phyloP scores from a whole-genome alignment of 2,888 invertebrate genomes.

The Miltochrista miniata region DNA sequence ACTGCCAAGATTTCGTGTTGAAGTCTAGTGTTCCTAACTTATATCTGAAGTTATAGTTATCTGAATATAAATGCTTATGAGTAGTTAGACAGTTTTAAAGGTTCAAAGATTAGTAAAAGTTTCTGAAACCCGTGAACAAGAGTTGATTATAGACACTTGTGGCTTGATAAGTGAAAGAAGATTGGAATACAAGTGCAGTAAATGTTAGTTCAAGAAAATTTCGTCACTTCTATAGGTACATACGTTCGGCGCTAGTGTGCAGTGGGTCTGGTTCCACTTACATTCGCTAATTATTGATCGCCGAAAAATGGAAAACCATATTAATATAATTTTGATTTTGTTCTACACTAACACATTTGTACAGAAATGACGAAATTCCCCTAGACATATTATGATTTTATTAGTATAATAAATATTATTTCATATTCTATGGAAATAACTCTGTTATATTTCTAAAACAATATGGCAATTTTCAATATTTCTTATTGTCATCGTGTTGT shows the following conservation, averaged over 20 bases:
- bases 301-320: too few relatives aligned
- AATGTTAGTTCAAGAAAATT: constrained; percentile 2
- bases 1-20: too few relatives aligned
- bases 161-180: neutral
- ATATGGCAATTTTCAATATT: constrained; percentile 39
- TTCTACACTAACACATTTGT: neutral
- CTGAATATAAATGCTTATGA: neutral
- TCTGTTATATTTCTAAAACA: constrained; percentile 26
- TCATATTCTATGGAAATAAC: constrained; percentile 27
- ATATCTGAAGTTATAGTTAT: too few relatives aligned
- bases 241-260: too few relatives aligned
- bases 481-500: constrained; percentile 45
- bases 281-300: too few relatives aligned
- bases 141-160: constrained; percentile 10
- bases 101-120: constrained; percentile 2
- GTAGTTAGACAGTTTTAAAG: neutral
- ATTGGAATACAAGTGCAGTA: constrained; percentile 24
- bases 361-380: constrained; percentile 11
- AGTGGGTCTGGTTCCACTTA: too few relatives aligned
- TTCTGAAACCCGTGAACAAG: constrained; percentile 2
- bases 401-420: constrained; percentile 6
- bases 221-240: constrained; percentile 1
- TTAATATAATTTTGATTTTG: too few relatives aligned
- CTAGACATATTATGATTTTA: too few relatives aligned
- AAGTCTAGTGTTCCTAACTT: neutral